phyloP scores from a whole-genome alignment of 2,113 vertebrate genomes.

The Catharus fuscescens region DNA sequence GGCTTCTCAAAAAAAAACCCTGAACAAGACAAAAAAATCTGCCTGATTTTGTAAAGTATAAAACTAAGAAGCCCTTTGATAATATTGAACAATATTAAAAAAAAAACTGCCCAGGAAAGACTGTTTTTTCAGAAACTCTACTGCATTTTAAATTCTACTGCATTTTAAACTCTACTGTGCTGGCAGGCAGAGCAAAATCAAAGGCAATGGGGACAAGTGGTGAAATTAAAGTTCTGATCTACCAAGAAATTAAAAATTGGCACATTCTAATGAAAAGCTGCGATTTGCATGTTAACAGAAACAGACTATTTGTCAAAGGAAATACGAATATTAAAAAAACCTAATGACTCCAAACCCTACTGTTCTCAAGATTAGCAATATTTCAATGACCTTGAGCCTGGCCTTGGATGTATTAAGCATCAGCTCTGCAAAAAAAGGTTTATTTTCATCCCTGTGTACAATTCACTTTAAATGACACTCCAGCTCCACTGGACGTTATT shows the following conservation, averaged over 20 bases:
- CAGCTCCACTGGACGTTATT: background rate
- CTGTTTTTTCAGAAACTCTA: background rate
- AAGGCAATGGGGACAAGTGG: background rate
- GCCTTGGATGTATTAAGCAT: background rate
- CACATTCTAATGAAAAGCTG: background rate
- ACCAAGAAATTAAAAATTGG: background rate
- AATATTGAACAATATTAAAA: background rate
- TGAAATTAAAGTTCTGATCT: background rate
- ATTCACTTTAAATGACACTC: background rate
- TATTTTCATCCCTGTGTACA: background rate
- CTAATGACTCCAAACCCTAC: background rate
- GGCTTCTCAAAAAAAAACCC: background rate
- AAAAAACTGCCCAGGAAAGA: background rate
- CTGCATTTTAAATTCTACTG: background rate
- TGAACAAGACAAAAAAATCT: fast-evolving
- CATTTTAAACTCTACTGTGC: background rate
- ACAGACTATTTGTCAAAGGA: background rate
- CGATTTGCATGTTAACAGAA: background rate
- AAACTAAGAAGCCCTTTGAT: background rate
- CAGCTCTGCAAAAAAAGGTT: background rate
- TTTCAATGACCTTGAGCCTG: slow-evolving; percentile 49
- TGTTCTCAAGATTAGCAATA: background rate
- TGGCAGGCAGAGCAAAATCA: background rate
- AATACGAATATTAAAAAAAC: background rate
- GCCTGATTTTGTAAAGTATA: background rate